phyloP scores from a whole-genome alignment of 2,797 vertebrate genomes.

The Bradypodion pumilum region DNA sequence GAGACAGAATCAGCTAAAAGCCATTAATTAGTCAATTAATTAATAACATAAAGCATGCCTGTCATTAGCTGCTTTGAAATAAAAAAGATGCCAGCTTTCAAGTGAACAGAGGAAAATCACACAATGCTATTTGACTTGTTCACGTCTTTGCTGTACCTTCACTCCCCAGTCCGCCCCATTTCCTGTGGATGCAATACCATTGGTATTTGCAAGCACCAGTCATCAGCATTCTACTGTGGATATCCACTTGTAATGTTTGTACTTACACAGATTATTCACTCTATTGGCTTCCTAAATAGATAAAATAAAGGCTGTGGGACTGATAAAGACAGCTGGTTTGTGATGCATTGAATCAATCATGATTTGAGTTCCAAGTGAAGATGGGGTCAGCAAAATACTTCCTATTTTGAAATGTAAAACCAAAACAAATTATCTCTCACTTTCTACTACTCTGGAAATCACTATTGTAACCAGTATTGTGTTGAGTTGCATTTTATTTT shows the following conservation, averaged over 20 bases:
- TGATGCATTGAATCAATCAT: not conserved
- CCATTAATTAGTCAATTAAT: too few relatives aligned
- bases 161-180: too few relatives aligned
- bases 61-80: not conserved
- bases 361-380: not conserved
- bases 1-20: too few relatives aligned
- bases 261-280: not conserved
- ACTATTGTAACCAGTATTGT: not conserved
- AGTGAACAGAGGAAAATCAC: not conserved
- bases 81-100: not conserved
- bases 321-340: too few relatives aligned
- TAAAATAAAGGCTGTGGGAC: not conserved
- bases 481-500: too few relatives aligned
- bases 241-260: not conserved
- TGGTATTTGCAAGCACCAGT: not conserved
- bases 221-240: not conserved
- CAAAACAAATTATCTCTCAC: not conserved
- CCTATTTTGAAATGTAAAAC: not conserved
- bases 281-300: not conserved
- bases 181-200: too few relatives aligned
- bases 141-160: not conserved
- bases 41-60: not conserved
- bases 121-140: not conserved
- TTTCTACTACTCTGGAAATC: not conserved
- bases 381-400: not conserved